phyloP scores from a whole-genome alignment of 2,797 vertebrate species.

The Lutjanus campechanus region DNA sequence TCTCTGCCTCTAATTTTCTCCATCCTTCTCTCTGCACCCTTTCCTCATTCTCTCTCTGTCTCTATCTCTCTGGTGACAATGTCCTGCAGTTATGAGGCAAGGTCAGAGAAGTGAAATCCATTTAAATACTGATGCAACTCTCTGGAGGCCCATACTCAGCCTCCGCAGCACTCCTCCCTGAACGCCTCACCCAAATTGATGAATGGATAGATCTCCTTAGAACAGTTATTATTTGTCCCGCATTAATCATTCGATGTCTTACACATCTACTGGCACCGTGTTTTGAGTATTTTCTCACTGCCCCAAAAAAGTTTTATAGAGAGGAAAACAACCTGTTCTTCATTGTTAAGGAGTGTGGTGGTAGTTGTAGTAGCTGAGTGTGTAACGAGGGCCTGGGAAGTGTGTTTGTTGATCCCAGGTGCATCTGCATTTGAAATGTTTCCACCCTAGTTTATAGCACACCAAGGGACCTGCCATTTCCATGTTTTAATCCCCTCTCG shows the following conservation, averaged over 20 bases:
- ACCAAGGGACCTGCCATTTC: conserved; percentile 84
- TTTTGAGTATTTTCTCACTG: conserved; percentile 56
- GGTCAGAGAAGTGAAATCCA: conserved; percentile 83
- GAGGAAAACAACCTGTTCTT: conserved; percentile 78
- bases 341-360: conserved; percentile 52
- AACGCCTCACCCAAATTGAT: conserved; percentile 69
- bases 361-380: conserved; percentile 52
- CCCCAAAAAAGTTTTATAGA: conserved; percentile 55
- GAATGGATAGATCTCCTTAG: conserved; percentile 61
- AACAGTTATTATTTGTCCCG: conserved; percentile 70
- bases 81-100: conserved; percentile 86
- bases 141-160: conserved; percentile 72
- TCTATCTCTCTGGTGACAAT: conserved; percentile 83
- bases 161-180: conserved; percentile 66
- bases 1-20: conserved; percentile 72
- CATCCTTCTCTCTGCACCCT: conserved; percentile 55
- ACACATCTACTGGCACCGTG: conserved; percentile 47
- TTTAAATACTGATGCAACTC: conserved; percentile 85
- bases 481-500: conserved; percentile 83
- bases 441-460: conserved; percentile 83
- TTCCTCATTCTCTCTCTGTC: conserved; percentile 49
- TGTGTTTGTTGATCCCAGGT: conserved; percentile 83
- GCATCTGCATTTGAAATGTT: conserved; percentile 82
- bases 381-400: conserved; percentile 57
- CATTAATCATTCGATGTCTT: conserved; percentile 58